Evolutionary conservation across 2,888 invertebrate species (phyloP), one percentile per base, ranked within the genome.

Genomic region (Iphiclides podalirius): DNA sequence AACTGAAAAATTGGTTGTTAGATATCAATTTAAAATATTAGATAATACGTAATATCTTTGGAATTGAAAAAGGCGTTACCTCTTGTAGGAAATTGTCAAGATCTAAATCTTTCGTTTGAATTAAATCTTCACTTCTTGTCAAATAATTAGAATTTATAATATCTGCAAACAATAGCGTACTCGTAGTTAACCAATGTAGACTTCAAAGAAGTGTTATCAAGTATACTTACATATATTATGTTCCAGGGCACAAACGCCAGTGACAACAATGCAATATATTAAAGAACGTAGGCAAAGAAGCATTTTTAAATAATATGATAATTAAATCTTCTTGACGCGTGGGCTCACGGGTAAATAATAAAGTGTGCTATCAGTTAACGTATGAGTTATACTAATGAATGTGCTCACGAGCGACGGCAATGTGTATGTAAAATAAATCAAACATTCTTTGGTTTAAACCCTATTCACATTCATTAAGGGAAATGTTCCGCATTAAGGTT

Each of bases 181-280:
- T 12, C 9, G 6, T 23, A 1, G 4, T 34, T 13, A 17, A 34
- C 17, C 16, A 8, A 23, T 4, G 9, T 14, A 23, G 20, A 35
- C 13, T 11, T 12, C n/a, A 11, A 13, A 14, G 16, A 1, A 17
- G 4, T 4, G 14, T 12, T n/a, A 31, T 16, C 7, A 36, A 20
- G 14, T 9, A 14, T 6, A 45, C 50, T 51, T 31, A 51, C 50
- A 31, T 33, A 37, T 31, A 31, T 36, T 12, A 1, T 36, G 9
- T 13, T 36, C 15, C 1, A 4, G 13, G 3, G 35, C 41, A 34
- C 3, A 31, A 23, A 36, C 40, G 4, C 36, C 9, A 9, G 7
- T 46, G 11, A 40, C 12, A 37, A 45, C 9, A 37, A 41, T 17
- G 11, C 45, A 36, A 16, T 15, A 35, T 17, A 50, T 1, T 6